Conservation (phyloP, 2,113 vertebrate genomes). For the Oncorhynchus masou region DNA sequence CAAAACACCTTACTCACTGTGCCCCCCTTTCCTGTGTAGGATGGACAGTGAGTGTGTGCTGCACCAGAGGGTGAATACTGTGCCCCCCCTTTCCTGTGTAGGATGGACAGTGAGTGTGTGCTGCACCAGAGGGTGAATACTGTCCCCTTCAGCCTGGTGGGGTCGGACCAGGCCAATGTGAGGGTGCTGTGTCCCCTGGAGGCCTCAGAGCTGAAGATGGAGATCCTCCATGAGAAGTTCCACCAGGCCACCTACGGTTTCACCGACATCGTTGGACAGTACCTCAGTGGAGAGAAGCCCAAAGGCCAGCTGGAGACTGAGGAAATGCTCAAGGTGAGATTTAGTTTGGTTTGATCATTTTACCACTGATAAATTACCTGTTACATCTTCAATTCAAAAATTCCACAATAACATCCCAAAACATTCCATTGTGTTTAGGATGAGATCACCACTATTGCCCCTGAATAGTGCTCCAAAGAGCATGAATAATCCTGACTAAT, state of each 20-base stretch:
- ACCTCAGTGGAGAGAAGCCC: slow-evolving; percentile 84
- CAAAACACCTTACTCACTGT: too few relatives aligned
- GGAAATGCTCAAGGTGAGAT: slow-evolving; percentile 79
- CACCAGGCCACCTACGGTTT: slow-evolving; percentile 76
- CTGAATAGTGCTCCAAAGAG: too few relatives aligned
- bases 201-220: slow-evolving; percentile 72
- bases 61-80: slow-evolving; percentile 73
- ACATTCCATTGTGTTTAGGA: too few relatives aligned
- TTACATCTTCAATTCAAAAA: too few relatives aligned
- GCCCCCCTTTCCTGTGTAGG: slow-evolving; percentile 30
- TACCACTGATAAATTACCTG: too few relatives aligned
- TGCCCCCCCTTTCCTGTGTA: slow-evolving; percentile 28
- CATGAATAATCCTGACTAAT: background rate
- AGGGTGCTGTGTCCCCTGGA: slow-evolving; percentile 76
- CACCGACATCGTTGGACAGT: slow-evolving; percentile 78
- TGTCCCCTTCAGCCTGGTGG: slow-evolving; percentile 77
- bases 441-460: too few relatives aligned
- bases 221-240: slow-evolving; percentile 82
- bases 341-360: too few relatives aligned
- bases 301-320: slow-evolving; percentile 87
- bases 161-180: slow-evolving; percentile 57
- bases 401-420: too few relatives aligned
- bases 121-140: slow-evolving; percentile 76
- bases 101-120: slow-evolving; percentile 76
- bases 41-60: slow-evolving; percentile 77